Percentiles rank a stretch among this genome's conserved stretches.
Conservation (phyloP, 2,797 vertebrate genomes). For the Oreochromis grahami region DNA sequence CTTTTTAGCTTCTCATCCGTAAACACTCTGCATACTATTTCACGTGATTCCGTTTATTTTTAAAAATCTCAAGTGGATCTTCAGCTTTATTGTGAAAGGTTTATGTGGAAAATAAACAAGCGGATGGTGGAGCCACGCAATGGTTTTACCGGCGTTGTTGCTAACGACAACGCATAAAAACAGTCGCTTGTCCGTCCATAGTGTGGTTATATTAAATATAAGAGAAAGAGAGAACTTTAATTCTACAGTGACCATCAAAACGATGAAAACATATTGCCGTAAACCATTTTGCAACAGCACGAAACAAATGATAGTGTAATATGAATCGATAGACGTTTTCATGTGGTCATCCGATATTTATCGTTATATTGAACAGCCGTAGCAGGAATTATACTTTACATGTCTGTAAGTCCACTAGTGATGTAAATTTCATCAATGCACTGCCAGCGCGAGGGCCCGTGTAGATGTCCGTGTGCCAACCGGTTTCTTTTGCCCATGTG, state of each 20-base stretch:
- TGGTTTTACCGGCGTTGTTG: neutral
- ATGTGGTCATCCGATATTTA: neutral
- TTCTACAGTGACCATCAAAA: neutral
- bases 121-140: neutral
- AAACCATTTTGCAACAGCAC: neutral
- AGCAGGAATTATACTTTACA: neutral
- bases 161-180: neutral
- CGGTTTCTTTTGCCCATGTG: neutral
- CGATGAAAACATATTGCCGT: neutral
- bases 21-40: neutral
- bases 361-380: neutral
- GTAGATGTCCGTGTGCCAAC: neutral
- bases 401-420: neutral
- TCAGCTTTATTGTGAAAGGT: neutral
- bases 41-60: neutral
- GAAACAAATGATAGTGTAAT: neutral
- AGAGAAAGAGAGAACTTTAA: neutral
- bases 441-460: neutral
- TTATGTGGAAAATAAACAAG: neutral
- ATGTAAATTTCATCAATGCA: neutral
- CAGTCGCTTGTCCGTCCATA: neutral
- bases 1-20: neutral
- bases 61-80: neutral
- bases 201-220: neutral
- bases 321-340: neutral